Base-by-base conservation (phyloP, 2,888 invertebrate species). In the Limnephilus lunatus region DNA sequence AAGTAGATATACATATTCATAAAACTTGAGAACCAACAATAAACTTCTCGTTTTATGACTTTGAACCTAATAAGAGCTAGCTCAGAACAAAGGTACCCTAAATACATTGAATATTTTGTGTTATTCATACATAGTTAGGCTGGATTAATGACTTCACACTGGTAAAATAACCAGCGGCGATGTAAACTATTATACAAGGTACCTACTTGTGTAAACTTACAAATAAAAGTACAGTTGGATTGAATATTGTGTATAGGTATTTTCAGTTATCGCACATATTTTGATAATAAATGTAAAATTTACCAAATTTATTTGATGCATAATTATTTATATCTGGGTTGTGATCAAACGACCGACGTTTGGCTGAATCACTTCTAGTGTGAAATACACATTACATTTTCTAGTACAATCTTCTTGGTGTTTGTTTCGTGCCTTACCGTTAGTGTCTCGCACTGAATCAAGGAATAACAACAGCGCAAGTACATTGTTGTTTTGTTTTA, bases 361-460 rank as follows among this genome's bases (percentile, higher is more conserved):
- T 83, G 25, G 32, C 3, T 15, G 35, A 25, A 83, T 83, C 32
- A 68, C 68, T 25, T 68, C 68, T 25, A 25, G n/a, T 68, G n/a
- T 68, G 68, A 68, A 68, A 68, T 68, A 68, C 7, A 68, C 68
- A 25, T 19, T 68, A n/a, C 5, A 68, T 68, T 25, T n/a, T 68
- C 68, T 68, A n/a, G 68, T n/a, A 2, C 9, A 68, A 68, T 83
- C 2, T 83, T 83, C 35, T 83, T 35, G 35, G 44, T n/a, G 85
- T 86, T 86, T 86, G 44, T 48, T 30, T 35, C 85, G 85, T 86
- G 44, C 85, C 85, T n/a, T 86, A 14, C 44, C 85, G 85, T 86
- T 86, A 44, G 48, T 44, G 85, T 86, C 85, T 44, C 85, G n/a
- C 44, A 86, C 30, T 44, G 85, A 30, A 44, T 44, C n/a, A 32